Evolutionary conservation across 2,797 vertebrate genomes (phyloP), one percentile per base, ranked within the genome.

Genomic region (Silurus aristotelis): DNA sequence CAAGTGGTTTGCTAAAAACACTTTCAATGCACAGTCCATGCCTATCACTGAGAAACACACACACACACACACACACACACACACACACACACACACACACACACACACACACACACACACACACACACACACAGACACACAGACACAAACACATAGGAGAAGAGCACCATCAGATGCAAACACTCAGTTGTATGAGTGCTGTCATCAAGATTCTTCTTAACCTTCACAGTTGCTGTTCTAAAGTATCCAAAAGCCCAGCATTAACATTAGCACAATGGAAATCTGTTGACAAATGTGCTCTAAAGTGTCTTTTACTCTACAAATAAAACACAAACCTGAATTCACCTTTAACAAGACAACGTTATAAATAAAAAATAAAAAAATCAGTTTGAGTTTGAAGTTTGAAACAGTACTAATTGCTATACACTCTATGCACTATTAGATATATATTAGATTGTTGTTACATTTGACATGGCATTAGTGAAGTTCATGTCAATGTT

Each of bases 1-100:
- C 89, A 85, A 88, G 77, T 83, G 79, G 67, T 87, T 87, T 81
- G 83, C 84, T 80, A 90, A 83, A 86, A 46, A 88, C 61, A 90
- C 89, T 88, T 56, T 56, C 77, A 90, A 89, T 10, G 68, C 83
- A 90, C 61, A 89, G 91, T 75, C 83, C 70, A 82, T 87, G 91
- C 92, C 72, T 56, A 75, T 90, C 91, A 64, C 38, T 27, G 72
- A 77, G 25, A 76, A 70, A 79, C 58, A n/a, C 20, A 78, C 43
- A 63, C 15, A 52, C 10, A 80, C 15, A 58, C 73, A 56, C 14
- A 76, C 64, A 48, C 20, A 68, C 6, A 68, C 66, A 67, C 66
- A 68, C 67, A 68, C 27, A 72, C 20, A 72, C 6, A 55, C 75
- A 64, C 31, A 25, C 38, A 80, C 43, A 64, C 38, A 80, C 48